Base-by-base conservation (phyloP, 1,140 invertebrate genomes). In the Parasteatoda tepidariorum region DNA sequence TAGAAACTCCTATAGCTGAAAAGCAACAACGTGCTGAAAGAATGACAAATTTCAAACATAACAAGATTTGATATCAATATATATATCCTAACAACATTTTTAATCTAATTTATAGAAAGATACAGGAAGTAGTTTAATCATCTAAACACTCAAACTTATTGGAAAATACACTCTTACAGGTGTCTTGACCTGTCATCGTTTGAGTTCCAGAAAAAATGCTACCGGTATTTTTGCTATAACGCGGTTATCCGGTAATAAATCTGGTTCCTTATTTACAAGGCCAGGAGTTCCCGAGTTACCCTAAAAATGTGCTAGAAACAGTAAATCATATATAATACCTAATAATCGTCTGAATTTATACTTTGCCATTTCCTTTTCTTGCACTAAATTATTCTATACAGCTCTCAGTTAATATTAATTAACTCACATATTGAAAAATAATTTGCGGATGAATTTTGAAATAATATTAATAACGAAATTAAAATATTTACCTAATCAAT, bases 121-220 rank as follows among this genome's bases (percentile, higher is more conserved):
- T 82, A 67, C 66, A 71, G 78, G 78, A 61, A 71, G 62, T 59
- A 71, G 38, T 13, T 68, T 30, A 30, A 68, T 22, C 68, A 82
- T 82, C 78, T 82, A 82, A 82, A 71, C 66, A 82, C 26, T 82
- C 55, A 70, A 82, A 82, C 78, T 82, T 82, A 82, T 82, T 82
- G 78, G 66, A 82, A 82, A 82, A 82, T 82, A 82, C 78, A 64
- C 68, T 82, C 78, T 82, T 82, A 70, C 78, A 82, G 78, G 67
- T 71, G 55, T 82, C 54, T 30, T 34, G 71, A 82, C 78, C 78
- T 82, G 78, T 82, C 18, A 30, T 75, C 54, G 41, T 38, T n/a
- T 57, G 78, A 82, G 78, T 64, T 68, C 78, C 78, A 67, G 78
- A 82, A 59, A 82, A 82, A 82, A 59, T 31, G n/a, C 15, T 70